phyloP scores from a whole-genome alignment of 2,797 vertebrate species.

The Oceanodroma leucorhoa region DNA sequence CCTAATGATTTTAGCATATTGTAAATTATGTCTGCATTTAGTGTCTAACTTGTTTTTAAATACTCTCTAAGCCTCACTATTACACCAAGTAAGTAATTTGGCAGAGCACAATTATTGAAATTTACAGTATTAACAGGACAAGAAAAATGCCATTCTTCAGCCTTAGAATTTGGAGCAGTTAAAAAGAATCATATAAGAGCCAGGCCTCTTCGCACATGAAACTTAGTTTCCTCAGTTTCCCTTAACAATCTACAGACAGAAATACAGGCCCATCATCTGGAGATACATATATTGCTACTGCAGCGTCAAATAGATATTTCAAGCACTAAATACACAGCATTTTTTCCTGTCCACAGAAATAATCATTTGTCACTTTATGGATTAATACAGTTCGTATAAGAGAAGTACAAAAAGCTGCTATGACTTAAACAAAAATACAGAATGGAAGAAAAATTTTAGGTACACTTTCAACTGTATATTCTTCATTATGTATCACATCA shows the following conservation, averaged over 20 bases:
- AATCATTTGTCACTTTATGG: not conserved
- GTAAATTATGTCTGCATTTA: not conserved
- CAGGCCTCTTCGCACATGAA: not conserved
- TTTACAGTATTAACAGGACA: not conserved
- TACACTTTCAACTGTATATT: not conserved
- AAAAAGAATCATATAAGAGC: not conserved
- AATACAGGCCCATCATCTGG: not conserved
- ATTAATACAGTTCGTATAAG: fast-evolving
- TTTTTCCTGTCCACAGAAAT: not conserved
- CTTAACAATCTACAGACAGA: not conserved
- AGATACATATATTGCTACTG: not conserved
- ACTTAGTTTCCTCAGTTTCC: not conserved
- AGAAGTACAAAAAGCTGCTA: not conserved
- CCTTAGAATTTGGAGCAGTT: not conserved
- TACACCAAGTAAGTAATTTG: not conserved
- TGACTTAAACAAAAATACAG: not conserved
- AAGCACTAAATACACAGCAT: not conserved
- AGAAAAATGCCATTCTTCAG: not conserved
- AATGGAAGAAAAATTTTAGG: not conserved
- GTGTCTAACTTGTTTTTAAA: not conserved
- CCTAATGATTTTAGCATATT: not conserved
- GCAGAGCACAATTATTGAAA: not conserved
- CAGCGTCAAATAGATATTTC: not conserved
- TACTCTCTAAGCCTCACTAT: not conserved
- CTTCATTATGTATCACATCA: not conserved